These are phyloP conservation scores for Spongia lamella DNA, from an alignment of 37 sponge, comb jelly and placozoan genomes.

Conservation along the genomic window DNA sequence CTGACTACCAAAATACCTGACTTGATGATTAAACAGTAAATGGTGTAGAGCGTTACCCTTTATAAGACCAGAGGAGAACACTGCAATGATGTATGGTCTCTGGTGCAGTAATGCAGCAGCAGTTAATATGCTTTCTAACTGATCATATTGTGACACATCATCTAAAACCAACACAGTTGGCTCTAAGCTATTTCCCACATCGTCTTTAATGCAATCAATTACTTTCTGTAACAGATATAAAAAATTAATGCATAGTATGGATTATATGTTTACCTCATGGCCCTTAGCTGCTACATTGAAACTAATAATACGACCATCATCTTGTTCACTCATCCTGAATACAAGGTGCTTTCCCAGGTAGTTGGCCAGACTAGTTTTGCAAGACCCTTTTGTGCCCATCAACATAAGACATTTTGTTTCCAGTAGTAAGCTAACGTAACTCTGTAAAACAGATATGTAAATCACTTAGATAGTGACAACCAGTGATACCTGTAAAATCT, in stretches of 20 bases:
- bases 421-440: conserved; percentile 2
- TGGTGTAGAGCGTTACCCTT: conserved; percentile 61
- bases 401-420: conserved; percentile 75
- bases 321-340: conserved; percentile 15
- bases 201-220: no score
- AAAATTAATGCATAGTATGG: no score
- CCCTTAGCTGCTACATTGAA: neutral
- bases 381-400: conserved; percentile 85
- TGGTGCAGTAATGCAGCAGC: conserved; percentile 27
- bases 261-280: neutral
- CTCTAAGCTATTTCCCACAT: conserved; percentile 1
- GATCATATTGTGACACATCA: conserved; percentile 49
- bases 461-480: conserved; percentile 34
- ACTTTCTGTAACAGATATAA: no score
- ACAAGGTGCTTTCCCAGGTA: conserved; percentile 53
- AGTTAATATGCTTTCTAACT: conserved; percentile 45
- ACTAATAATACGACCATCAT: neutral
- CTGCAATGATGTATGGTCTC: conserved; percentile 66
- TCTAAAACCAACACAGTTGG: conserved; percentile 59
- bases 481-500: conserved; percentile 30
- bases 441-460: conserved; percentile 1
- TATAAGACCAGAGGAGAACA: conserved; percentile 42
- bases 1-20: conserved; percentile 32
- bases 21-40: conserved; percentile 57
- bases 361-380: conserved; percentile 68